Base-by-base conservation (phyloP, 1,140 invertebrate species). In the Pogonomyrmex barbatus region DNA sequence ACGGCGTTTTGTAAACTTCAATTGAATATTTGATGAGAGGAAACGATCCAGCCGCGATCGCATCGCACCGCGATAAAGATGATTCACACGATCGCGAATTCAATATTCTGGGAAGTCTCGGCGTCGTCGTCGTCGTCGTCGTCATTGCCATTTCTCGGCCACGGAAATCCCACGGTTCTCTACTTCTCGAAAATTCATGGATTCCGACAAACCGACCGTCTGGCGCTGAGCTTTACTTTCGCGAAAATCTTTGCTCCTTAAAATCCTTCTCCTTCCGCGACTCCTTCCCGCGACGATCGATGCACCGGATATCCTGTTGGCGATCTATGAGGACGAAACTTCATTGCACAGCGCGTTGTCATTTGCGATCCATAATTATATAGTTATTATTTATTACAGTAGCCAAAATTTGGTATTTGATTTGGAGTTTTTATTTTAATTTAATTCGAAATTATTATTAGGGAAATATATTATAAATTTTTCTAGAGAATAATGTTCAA, bases 11-110 rank as follows among this genome's bases (percentile, higher is more conserved):
- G 82, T 71, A 88, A 87, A 87, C 70, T 83, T 70, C 83, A 52
- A 83, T 83, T 83, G 87, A 88, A 88, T 88, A 88, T 88, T 87
- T 87, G 85, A 88, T 77, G 71, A 82, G 65, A 56, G 47, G 60
- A 54, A 60, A 70, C 52, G 81, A 85, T 87, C 86, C 24, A 47
- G 50, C 52, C 36, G 14, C 52, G 65, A 17, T 50, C 36, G 63
- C 52, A 82, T 63, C 39, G 62, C 54, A 36, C 47, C 47, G 36
- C 70, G 63, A 88, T 88, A 86, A 86, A 86, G 81, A 86, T 86
- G 85, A 88, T 86, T 85, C 87, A 82, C 56, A 54, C 67, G 71
- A 84, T 76, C 81, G 65, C 60, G 81, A 68, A 87, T 85, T 87
- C 79, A 85, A 87, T 87, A 87, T 87, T 50, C 17, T 50, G 36